phyloP scores from a whole-genome alignment of 1,140 invertebrate species.

The Micrasema longulum region DNA sequence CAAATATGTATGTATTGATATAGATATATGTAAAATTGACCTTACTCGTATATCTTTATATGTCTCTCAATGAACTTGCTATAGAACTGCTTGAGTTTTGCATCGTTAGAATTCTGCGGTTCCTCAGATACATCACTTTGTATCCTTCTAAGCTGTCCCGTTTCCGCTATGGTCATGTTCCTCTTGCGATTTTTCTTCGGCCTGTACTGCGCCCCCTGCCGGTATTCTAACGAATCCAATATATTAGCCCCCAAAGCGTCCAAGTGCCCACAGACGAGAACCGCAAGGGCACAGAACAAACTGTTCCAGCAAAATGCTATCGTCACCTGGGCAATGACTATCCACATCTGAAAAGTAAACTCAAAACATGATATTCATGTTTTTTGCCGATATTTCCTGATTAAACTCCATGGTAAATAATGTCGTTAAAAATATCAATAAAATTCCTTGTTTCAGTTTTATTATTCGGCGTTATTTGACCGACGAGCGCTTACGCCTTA shows the following conservation, averaged over 20 bases:
- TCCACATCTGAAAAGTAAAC: conserved; percentile 44
- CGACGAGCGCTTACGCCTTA: too few relatives aligned
- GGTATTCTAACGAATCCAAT: neutral
- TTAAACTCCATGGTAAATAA: too few relatives aligned
- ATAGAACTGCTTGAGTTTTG: neutral
- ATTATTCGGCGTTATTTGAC: too few relatives aligned
- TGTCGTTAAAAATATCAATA: too few relatives aligned
- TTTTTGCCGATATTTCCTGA: too few relatives aligned
- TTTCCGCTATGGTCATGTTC: too few relatives aligned
- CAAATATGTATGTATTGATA: too few relatives aligned
- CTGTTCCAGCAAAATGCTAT: conserved; percentile 45
- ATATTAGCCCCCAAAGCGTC: conserved; percentile 37
- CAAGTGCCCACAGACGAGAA: conserved; percentile 46
- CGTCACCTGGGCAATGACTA: conserved; percentile 39
- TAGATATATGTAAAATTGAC: too few relatives aligned
- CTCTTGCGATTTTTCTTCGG: neutral
- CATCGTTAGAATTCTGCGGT: neutral
- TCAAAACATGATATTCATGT: too few relatives aligned
- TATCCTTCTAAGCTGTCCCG: too few relatives aligned
- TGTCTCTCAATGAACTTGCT: conserved; percentile 39
- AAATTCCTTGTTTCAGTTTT: too few relatives aligned
- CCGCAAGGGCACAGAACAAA: conserved; percentile 46
- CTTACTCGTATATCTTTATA: conserved; percentile 46
- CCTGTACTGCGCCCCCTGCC: neutral
- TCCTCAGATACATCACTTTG: neutral